Percentiles rank a stretch among this genome's conserved stretches.
Evolutionary conservation across 1,140 invertebrate species (phyloP).

Genomic region (Drosophila kanapiae): DNA sequence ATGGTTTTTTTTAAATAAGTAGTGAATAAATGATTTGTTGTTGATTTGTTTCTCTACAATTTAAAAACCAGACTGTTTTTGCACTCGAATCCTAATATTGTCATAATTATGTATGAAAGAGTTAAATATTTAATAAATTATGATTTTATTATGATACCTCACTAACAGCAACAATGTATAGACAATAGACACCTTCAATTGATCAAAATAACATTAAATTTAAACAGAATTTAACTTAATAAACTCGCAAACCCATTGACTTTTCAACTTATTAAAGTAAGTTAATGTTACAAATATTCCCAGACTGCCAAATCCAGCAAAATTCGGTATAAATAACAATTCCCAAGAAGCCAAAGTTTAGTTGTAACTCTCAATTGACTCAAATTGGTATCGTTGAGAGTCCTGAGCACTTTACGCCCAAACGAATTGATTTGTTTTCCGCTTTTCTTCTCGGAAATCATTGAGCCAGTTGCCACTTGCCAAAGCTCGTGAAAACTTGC

Average conservation of each 20-base stretch:
- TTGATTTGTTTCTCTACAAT: too few relatives aligned
- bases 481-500: constrained; percentile 38
- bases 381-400: constrained; percentile 50
- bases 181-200: too few relatives aligned
- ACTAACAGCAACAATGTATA: too few relatives aligned
- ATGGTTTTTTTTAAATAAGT: too few relatives aligned
- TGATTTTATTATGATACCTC: too few relatives aligned
- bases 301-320: background rate
- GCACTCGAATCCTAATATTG: too few relatives aligned
- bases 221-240: background rate
- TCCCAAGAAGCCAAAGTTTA: constrained; percentile 29
- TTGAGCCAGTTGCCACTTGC: constrained; percentile 27
- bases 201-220: background rate
- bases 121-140: too few relatives aligned
- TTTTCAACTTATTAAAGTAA: too few relatives aligned
- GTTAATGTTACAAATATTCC: background rate
- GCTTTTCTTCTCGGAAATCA: constrained; percentile 42
- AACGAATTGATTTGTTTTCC: constrained; percentile 68
- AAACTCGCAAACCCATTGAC: background rate
- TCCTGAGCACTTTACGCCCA: constrained; percentile 68
- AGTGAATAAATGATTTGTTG: too few relatives aligned
- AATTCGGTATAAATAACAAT: background rate
- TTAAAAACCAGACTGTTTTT: too few relatives aligned
- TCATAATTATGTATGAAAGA: too few relatives aligned
- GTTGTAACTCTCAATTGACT: constrained; percentile 55